Evolutionary conservation across 2,113 vertebrate species (phyloP).

Genomic region (Chaenocephalus aceratus): DNA sequence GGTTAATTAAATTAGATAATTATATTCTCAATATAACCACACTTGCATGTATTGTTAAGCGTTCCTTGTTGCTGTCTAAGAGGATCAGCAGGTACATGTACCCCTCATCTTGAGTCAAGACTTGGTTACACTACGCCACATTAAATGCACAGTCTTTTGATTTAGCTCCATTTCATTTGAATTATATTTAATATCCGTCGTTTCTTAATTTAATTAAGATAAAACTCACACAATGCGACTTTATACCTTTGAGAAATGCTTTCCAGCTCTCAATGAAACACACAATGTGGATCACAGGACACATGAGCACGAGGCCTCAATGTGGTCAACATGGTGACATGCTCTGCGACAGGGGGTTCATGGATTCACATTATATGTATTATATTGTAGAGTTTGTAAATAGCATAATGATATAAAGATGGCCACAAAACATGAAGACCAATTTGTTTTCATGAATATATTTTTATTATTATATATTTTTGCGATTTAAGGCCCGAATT

Average conservation of each 20-base stretch:
- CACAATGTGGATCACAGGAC: no score
- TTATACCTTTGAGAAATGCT: background rate
- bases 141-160: constrained; percentile 5
- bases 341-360: background rate
- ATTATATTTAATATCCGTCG: background rate
- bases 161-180: background rate
- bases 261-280: no score
- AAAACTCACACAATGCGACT: background rate
- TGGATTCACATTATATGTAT: background rate
- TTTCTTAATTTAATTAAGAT: background rate
- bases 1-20: background rate
- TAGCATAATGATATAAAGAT: background rate
- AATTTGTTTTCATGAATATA: background rate
- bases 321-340: background rate
- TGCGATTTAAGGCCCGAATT: background rate
- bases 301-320: background rate
- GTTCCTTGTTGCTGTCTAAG: background rate
- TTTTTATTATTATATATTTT: background rate
- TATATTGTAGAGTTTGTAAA: no score
- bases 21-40: background rate
- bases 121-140: background rate
- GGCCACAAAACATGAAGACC: background rate
- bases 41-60: background rate
- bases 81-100: background rate
- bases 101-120: background rate